Base-by-base conservation (phyloP, 2,797 vertebrate genomes). In the Uromys caudimaculatus region DNA sequence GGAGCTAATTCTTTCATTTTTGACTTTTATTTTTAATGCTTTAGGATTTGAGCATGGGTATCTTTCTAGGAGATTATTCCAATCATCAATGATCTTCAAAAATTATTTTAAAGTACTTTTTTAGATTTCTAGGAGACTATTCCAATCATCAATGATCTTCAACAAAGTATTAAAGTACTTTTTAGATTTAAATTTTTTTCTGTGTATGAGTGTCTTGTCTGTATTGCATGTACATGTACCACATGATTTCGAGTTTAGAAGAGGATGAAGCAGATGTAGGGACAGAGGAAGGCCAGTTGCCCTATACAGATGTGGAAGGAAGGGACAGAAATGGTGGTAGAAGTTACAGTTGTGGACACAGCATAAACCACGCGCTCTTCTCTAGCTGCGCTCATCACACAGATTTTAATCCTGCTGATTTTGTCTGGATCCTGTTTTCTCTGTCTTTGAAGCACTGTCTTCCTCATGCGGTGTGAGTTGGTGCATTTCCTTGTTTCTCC, bases 391-490 rank as follows among this genome's bases (percentile, higher is more conserved):
- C 41, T n/a, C 17, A 21, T 90, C 73, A 32, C 17, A 24, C 17
- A 69, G 54, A 94, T 89, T 95, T 96, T 60, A 84, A 81, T 62
- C 79, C 82, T 77, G 84, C 58, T 94, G 56, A 50, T 76, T 77
- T 77, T 95, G 3, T 56, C 38, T 52, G 52, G 19, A 78, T 78
- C 41, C 21, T 38, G 44, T 67, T 77, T 95, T 62, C 54, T 82
- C 27, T 85, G 67, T 79, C 32, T 75, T 89, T 92, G 52, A 89
- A 75, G 38, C 35, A 52, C 21, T 67, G 54, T 35, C 81, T 64
- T 83, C 91, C 81, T 73, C 14, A 44, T 81, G 76, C 35, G 6
- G 60, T 73, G 86, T 73, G 83, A 41, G 38, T 58, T 85, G 64
- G 77, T 78, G 67, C 96, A 69, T 38, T 38, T 89, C 54, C 64